Base-by-base conservation (phyloP, 2,113 vertebrate genomes). In the Chiloscyllium plagiosum region DNA sequence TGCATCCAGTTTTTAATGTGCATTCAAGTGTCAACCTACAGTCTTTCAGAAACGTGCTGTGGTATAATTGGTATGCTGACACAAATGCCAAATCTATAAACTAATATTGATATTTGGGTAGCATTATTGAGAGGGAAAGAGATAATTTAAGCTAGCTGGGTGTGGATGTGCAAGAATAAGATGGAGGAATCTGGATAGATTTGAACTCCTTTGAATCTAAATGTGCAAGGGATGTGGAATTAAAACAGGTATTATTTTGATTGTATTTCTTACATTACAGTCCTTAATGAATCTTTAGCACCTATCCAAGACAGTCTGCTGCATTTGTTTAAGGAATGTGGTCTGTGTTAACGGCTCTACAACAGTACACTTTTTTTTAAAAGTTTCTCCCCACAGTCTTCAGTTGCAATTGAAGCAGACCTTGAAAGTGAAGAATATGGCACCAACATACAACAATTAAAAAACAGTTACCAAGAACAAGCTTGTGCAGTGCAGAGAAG, bases 361-460 rank as follows among this genome's bases (percentile, higher is more conserved):
- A 13, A 42, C 4, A 20, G 26, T 76, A 76, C 29, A 29, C 6
- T 83, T 83, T 37, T 80, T 83, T 83, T 83, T 12, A 5, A 70
- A 70, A 90, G 87, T 90, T 90, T 90, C 50, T 61, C 26, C 52
- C 50, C 50, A 33, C 87, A 90, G 87, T 56, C 56, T 90, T 90
- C 87, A 90, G 61, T 3, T 90, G 87, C 24, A 90, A 17, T 90
- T 90, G 6, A 12, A 15, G 52, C 47, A 61, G 87, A 26, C 15
- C 0, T 17, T 61, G 47, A 90, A 90, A 90, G 50, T 26, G 29
- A 90, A 56, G 52, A 61, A 61, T 56, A 12, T 90, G 26, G 29
- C 26, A 13, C 26, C 50, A 33, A 33, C 13, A 61, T 26, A 50
- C 24, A 33, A 8, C 87, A 90, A 52, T 52, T 56, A 90, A 61